Evolutionary conservation across 2,113 vertebrate genomes (phyloP).

Genomic region (Colaptes auratus): DNA sequence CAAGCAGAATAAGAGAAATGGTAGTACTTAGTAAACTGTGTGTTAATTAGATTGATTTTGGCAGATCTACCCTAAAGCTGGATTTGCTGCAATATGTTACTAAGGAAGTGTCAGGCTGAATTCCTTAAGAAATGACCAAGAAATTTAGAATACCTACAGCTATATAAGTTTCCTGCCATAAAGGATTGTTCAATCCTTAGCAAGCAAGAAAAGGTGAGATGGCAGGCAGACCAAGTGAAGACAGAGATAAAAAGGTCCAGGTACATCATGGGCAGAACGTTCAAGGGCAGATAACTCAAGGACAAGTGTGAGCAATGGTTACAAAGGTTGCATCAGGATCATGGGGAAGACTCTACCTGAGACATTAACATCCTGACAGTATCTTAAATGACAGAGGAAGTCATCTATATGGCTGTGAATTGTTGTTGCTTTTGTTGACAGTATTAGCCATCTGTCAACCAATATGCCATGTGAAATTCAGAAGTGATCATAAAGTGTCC

Average conservation of each 20-base stretch:
- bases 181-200: neutral
- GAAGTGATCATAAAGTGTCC: neutral
- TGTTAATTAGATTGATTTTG: neutral
- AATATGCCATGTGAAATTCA: neutral
- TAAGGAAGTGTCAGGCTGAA: neutral
- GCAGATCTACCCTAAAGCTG: neutral
- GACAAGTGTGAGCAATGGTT: neutral
- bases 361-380: neutral
- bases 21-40: neutral
- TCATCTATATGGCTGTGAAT: neutral
- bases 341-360: neutral
- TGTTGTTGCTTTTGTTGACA: neutral
- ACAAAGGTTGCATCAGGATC: neutral
- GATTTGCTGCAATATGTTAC: neutral
- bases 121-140: neutral
- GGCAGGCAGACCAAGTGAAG: neutral
- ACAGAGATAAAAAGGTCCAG: neutral
- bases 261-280: neutral
- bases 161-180: neutral
- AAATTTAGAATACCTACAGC: neutral
- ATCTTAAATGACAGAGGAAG: neutral
- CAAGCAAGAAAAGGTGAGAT: neutral
- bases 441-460: neutral
- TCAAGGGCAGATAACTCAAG: neutral
- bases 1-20: neutral